Base-by-base conservation (phyloP, 2,888 invertebrate species). In the Watsonalla cultraria region DNA sequence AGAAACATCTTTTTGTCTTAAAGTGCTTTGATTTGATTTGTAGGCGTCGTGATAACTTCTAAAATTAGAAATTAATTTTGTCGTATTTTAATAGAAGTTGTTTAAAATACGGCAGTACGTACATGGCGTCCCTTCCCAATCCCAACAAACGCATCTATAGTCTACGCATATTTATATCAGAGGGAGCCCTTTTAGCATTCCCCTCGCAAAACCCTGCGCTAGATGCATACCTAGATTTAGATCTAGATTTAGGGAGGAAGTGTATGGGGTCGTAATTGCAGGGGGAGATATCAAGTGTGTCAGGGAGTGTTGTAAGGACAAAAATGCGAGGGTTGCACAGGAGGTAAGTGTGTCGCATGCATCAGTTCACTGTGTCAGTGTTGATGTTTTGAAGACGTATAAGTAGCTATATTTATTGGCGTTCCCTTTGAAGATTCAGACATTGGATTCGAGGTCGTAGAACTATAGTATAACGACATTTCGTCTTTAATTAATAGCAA, bases 311-410 rank as follows among this genome's bases (percentile, higher is more conserved):
- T 85, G 84, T 81, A 84, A 84, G 87, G 84, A 86, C 84, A 89
- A 88, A 90, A 89, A 86, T 85, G 80, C 76, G 76, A 81, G 85
- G 86, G 85, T 74, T 74, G 78, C 81, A 82, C 76, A 79, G 75
- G 82, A 81, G 86, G 84, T 87, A 86, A 89, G 84, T 88, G 87
- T 89, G 90, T 78, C 89, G 84, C 67, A 80, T 73, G 83, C 83
- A 74, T 83, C 86, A 82, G 90, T 89, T 90, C 90, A 90, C 88
- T 90, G 86, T 90, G 90, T 90, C 90, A 90, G 78, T 81, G 82
- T 76, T 86, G 84, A 86, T 88, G 82, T 87, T 85, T 84, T 78
- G 71, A 80, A 78, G 76, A 82, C 68, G 64, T 64, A 63, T 66
- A 60, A 57, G 64, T 62, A 62, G 63, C 59, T 60, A 64, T 68